Conservation (phyloP, 2,888 invertebrate genomes). For the Drosophila mayaguana region DNA sequence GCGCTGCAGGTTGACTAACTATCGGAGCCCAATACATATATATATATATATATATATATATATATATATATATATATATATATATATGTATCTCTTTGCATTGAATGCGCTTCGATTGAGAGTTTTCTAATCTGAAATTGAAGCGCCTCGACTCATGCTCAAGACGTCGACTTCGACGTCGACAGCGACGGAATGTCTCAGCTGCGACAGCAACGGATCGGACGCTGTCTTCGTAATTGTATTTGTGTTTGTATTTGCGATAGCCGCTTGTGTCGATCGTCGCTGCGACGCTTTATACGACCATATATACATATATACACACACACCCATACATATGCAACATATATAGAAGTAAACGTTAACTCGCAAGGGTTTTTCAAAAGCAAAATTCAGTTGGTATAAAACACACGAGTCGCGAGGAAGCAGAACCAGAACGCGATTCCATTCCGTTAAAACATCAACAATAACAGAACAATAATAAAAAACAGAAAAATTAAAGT, state of each 20-base stretch:
- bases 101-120: constrained; percentile 6
- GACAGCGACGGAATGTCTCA: background rate
- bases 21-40: background rate
- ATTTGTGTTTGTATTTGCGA: constrained; percentile 51
- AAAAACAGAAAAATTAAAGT: background rate
- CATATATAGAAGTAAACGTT: constrained; percentile 54
- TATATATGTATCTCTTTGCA: background rate
- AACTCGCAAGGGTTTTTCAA: constrained; percentile 76
- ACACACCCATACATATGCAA: background rate
- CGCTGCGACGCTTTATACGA: constrained; percentile 35
- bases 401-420: constrained; percentile 73
- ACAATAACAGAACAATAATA: constrained; percentile 14
- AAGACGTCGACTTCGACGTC: background rate
- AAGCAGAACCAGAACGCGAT: constrained; percentile 63
- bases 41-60: background rate
- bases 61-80: no score
- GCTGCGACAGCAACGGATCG: constrained; percentile 29
- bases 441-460: constrained; percentile 47
- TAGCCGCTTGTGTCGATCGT: constrained; percentile 53
- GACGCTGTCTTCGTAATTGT: constrained; percentile 38
- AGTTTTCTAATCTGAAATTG: constrained; percentile 38
- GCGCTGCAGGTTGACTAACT: constrained; percentile 2
- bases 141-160: constrained; percentile 17
- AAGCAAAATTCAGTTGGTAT: constrained; percentile 78
- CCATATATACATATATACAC: background rate